Conservation (phyloP, 2,113 vertebrate genomes). For the Murina feae region DNA sequence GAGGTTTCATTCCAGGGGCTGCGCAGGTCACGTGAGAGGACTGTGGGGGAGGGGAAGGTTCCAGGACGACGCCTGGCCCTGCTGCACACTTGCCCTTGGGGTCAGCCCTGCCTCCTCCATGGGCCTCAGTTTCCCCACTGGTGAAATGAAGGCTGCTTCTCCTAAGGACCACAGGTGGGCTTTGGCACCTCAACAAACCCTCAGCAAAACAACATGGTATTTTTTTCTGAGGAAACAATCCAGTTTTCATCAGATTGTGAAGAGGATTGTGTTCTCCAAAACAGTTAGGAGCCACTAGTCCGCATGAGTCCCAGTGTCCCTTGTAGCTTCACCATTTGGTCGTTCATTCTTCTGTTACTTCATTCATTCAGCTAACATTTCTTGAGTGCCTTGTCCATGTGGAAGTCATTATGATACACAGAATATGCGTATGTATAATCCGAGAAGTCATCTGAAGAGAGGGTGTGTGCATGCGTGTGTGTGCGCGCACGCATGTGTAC, state of each 20-base stretch:
- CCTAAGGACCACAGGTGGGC: not conserved
- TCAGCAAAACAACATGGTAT: not conserved
- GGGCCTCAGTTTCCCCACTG: not conserved
- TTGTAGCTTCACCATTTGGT: not conserved
- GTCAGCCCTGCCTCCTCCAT: not conserved
- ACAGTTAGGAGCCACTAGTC: not conserved
- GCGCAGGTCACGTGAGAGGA: not conserved
- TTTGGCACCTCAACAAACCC: not conserved
- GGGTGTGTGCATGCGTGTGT: not conserved
- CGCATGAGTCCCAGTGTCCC: not conserved
- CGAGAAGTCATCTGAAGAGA: not conserved
- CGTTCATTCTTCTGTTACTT: not conserved
- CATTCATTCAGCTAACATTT: not conserved
- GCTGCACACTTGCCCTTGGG: not conserved
- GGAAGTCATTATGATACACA: not conserved
- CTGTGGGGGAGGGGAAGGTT: not conserved
- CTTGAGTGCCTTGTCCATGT: not conserved
- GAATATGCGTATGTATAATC: not conserved
- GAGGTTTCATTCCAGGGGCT: not conserved
- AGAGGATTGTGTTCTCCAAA: not conserved
- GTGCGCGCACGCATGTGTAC: accelerated
- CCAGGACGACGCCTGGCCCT: not conserved
- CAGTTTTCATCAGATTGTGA: not conserved
- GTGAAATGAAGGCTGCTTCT: not conserved
- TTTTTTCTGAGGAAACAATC: not conserved